Base-by-base conservation (phyloP, 2,113 vertebrate species). In the Ceyx cyanopectus region DNA sequence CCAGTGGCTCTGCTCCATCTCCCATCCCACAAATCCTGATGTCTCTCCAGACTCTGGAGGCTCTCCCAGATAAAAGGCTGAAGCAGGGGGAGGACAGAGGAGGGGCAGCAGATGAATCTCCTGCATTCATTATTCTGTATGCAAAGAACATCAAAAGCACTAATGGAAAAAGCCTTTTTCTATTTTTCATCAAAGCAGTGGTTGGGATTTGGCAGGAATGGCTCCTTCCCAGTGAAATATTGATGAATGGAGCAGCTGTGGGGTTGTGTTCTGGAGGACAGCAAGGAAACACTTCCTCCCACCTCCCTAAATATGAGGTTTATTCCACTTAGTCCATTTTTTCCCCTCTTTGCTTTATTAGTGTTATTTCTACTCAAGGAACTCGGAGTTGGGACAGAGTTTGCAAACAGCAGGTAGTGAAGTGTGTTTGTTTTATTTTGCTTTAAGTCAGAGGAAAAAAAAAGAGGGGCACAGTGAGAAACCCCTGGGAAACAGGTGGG, bases 131-230 rank as follows among this genome's bases (percentile, higher is more conserved):
- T 90, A 93, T 84, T 75, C 92, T 26, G 6, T 57, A 29, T 68
- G 88, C 90, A 68, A 61, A 94, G 92, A 84, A 92, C 95, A 96
- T 95, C 93, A 95, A 93, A 96, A 88, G 92, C 80, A 50, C 61
- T 95, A 93, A 93, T 92, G 93, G 92, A 74, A 78, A 37, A 72
- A 75, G 76, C 26, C 82, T 86, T 88, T 93, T 85, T 85, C 73
- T 85, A 81, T 93, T 85, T 94, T 83, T 75, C 85, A 93, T 96
- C 94, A 95, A 91, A 95, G 93, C 85, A 22, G 57, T 54, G 53
- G 93, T 72, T 83, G 54, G 41, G 93, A 90, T 94, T 90, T 77
- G 93, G 83, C 85, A 90, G 79, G 76, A 76, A 76, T n/a, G 73
- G 18, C 81, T 88, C 43, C 3, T 26, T 48, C 29, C 16, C 1